Conservation (phyloP, 2,113 vertebrate species). For the Entomyzon cyanotis region DNA sequence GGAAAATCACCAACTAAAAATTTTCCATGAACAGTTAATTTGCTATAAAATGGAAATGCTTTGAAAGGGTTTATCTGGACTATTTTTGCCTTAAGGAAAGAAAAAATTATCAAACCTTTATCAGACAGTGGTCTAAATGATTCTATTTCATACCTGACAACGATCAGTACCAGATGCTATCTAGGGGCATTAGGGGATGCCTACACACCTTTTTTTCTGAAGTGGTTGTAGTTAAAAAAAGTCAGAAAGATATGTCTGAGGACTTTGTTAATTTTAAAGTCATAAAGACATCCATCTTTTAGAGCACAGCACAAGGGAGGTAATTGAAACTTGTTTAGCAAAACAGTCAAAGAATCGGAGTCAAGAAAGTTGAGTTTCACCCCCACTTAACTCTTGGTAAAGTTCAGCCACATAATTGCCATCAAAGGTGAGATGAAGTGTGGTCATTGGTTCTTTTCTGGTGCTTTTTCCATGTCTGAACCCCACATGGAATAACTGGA, state of each 20-base stretch:
- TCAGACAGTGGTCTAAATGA: background rate
- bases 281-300: background rate
- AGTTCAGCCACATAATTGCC: background rate
- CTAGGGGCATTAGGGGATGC: background rate
- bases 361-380: background rate
- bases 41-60: background rate
- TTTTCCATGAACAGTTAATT: background rate
- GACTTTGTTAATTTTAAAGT: background rate
- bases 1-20: background rate
- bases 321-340: background rate
- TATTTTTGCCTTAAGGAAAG: background rate
- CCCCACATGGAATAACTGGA: background rate
- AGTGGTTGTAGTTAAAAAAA: background rate
- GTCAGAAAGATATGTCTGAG: background rate
- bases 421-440: background rate
- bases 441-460: background rate
- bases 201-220: background rate
- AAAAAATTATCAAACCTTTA: background rate
- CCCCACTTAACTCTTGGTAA: background rate
- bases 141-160: background rate
- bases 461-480: background rate
- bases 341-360: background rate
- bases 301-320: background rate
- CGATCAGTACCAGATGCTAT: background rate
- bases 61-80: background rate